Conservation (phyloP, 2,888 invertebrate genomes). For the Amblyjoppa proteus region DNA sequence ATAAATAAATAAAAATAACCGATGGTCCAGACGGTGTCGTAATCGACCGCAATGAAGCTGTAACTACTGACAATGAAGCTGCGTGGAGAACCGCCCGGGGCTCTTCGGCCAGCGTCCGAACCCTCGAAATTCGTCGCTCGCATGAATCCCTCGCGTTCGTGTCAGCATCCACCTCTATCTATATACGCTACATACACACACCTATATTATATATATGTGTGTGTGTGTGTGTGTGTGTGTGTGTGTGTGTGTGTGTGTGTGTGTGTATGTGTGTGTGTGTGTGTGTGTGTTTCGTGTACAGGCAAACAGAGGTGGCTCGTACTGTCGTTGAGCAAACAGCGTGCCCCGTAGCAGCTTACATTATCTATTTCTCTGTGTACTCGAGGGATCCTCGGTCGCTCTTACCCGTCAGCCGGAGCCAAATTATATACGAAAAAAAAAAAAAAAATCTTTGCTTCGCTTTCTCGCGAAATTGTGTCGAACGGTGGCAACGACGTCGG, state of each 20-base stretch:
- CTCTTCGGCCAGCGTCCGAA: slow-evolving; percentile 38
- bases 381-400: slow-evolving; percentile 76
- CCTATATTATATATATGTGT: too few species aligned
- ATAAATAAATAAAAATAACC: slow-evolving; percentile 21
- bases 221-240: too few species aligned
- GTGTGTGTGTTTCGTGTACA: slow-evolving; percentile 68
- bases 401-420: not conserved
- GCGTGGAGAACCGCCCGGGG: slow-evolving; percentile 1
- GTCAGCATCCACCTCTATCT: slow-evolving; percentile 11
- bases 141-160: slow-evolving; percentile 17
- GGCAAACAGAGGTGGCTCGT: slow-evolving; percentile 75
- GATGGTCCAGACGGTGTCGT: slow-evolving; percentile 38
- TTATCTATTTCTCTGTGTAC: slow-evolving; percentile 81
- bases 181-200: not conserved
- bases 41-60: slow-evolving; percentile 75
- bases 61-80: slow-evolving; percentile 67
- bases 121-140: slow-evolving; percentile 51
- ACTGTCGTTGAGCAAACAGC: slow-evolving; percentile 79
- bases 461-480: not conserved
- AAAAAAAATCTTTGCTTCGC: not conserved
- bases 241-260: too few species aligned
- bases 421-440: not conserved
- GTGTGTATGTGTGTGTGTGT: too few species aligned
- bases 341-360: slow-evolving; percentile 77
- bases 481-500: not conserved